These are phyloP conservation scores for Ephydatia muelleri DNA, from an alignment of 37 sponge, comb jelly and placozoan species.

Conservation along the genomic window DNA sequence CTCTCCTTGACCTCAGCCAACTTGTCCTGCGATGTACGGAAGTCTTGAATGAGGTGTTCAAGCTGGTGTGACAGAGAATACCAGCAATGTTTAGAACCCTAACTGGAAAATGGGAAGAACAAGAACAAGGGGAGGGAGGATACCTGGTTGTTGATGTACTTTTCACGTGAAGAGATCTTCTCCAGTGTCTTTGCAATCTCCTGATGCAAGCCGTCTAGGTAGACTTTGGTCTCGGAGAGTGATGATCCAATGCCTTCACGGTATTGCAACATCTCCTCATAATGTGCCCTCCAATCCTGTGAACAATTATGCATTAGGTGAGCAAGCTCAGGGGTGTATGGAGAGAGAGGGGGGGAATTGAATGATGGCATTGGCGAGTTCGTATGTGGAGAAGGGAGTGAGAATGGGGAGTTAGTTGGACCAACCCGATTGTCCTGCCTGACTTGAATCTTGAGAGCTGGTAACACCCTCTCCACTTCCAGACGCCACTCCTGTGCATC, in stretches of 20 bases:
- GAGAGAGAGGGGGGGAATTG: not conserved
- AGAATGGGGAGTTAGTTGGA: not conserved
- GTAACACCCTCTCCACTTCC: slow-evolving; percentile 96
- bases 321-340: slow-evolving; percentile 16
- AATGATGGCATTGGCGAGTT: no score
- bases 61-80: slow-evolving; percentile 35
- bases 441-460: slow-evolving; percentile 88
- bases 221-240: slow-evolving; percentile 78
- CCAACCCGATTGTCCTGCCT: slow-evolving; percentile 80
- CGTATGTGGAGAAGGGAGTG: no score
- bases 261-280: slow-evolving; percentile 92
- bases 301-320: not conserved
- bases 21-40: slow-evolving; percentile 66
- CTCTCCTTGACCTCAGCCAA: slow-evolving; percentile 83
- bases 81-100: not conserved
- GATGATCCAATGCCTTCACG: slow-evolving; percentile 69
- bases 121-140: slow-evolving; percentile 35
- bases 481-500: slow-evolving; percentile 95
- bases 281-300: slow-evolving; percentile 96
- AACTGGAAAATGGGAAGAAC: not conserved
- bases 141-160: slow-evolving; percentile 97
- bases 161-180: slow-evolving; percentile 95
- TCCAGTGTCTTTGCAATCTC: slow-evolving; percentile 92
- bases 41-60: slow-evolving; percentile 73
- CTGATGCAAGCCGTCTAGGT: slow-evolving; percentile 89